A percentile compares a stretch with the other conserved stretches of the same genome.
Conservation (phyloP, 1,140 invertebrate genomes). For the Drosophila funebris region DNA sequence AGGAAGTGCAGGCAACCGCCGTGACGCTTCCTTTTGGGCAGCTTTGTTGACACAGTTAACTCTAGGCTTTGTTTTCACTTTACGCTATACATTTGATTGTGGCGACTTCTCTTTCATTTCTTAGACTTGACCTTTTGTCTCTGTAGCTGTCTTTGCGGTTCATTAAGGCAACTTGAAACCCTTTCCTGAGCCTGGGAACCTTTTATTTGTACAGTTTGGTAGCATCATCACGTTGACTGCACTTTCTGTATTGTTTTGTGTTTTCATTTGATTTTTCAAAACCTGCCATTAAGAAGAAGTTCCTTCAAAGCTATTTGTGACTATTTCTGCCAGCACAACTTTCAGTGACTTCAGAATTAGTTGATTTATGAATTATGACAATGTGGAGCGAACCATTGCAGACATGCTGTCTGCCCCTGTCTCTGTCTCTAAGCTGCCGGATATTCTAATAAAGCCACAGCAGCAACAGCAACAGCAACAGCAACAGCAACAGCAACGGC, state of each 20-base stretch:
- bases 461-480: conserved; percentile 14
- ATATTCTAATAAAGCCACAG: conserved; percentile 79
- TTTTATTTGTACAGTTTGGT: too few relatives aligned
- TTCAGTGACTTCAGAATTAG: conserved; percentile 68
- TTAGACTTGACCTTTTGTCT: conserved; percentile 71
- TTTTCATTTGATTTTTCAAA: conserved; percentile 12
- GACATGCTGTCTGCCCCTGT: conserved; percentile 52
- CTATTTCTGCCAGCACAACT: conserved; percentile 35
- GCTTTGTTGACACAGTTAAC: conserved; percentile 36
- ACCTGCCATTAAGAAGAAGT: conserved; percentile 9
- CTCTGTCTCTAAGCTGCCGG: conserved; percentile 66
- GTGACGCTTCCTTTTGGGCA: conserved; percentile 66
- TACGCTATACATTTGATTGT: conserved; percentile 37
- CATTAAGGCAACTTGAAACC: conserved; percentile 78
- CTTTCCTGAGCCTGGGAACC: conserved; percentile 62
- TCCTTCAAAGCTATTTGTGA: conserved; percentile 61
- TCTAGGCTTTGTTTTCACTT: conserved; percentile 30
- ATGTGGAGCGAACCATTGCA: conserved; percentile 57
- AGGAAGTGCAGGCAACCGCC: conserved; percentile 77
- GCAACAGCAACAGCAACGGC: conserved; percentile 41
- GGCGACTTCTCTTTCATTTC: conserved; percentile 41
- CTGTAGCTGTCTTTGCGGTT: conserved; percentile 52
- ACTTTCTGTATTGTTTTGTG: conserved; percentile 6
- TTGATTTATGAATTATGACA: conserved; percentile 83
- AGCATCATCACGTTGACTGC: conserved; percentile 8